Evolutionary conservation across 2,797 vertebrate species (phyloP).

Genomic region (Syngnathus rostellatus): DNA sequence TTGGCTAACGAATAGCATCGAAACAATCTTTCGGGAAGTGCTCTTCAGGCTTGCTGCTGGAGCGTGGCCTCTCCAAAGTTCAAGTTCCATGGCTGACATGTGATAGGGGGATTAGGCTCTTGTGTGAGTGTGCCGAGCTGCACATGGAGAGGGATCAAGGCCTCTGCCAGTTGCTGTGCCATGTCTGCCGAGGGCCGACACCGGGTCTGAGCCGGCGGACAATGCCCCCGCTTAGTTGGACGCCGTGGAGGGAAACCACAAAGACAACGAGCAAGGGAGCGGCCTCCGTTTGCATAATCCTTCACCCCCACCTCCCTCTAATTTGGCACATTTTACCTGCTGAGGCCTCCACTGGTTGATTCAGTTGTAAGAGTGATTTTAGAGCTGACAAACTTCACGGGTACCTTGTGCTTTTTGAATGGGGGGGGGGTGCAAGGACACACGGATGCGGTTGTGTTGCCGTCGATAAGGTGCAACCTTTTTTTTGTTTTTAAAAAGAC

Average conservation of each 20-base stretch:
- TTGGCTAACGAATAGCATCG: no score
- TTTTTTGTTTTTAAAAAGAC: no score
- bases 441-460: slow-evolving; percentile 14
- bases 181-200: slow-evolving; percentile 26
- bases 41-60: slow-evolving; percentile 8
- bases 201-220: slow-evolving; percentile 51
- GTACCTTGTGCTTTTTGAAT: slow-evolving; percentile 5
- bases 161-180: slow-evolving; percentile 50
- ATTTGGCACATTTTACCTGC: background rate
- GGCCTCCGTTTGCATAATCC: slow-evolving; percentile 48
- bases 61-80: slow-evolving; percentile 32
- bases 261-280: slow-evolving; percentile 49
- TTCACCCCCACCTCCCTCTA: background rate
- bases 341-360: background rate
- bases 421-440: slow-evolving; percentile 25
- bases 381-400: slow-evolving; percentile 46
- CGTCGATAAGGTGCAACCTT: no score
- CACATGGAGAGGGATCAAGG: slow-evolving; percentile 54
- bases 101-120: slow-evolving; percentile 60
- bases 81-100: slow-evolving; percentile 39
- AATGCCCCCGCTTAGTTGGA: slow-evolving; percentile 59
- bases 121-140: slow-evolving; percentile 20
- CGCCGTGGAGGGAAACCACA: slow-evolving; percentile 31
- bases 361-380: background rate
- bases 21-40: background rate